Evolutionary conservation across 2,888 invertebrate species (phyloP).

Genomic region (Drosophila recens): DNA sequence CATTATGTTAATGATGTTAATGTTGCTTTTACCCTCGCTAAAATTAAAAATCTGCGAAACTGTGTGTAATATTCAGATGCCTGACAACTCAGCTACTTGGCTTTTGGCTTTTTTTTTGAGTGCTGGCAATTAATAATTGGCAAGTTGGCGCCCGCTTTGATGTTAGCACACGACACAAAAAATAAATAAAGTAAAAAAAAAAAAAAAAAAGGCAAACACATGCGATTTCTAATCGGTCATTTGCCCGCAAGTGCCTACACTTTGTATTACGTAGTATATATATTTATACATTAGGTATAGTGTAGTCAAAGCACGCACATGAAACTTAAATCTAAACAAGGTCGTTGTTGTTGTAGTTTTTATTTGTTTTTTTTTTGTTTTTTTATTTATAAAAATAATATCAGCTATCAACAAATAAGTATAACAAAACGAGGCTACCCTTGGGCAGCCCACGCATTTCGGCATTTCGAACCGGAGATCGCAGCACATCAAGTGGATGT

Average conservation of each 20-base stretch:
- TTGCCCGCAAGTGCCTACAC: slow-evolving; percentile 55
- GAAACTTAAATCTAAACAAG: slow-evolving; percentile 64
- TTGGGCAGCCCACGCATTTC: slow-evolving; percentile 51
- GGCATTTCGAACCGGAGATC: slow-evolving; percentile 7
- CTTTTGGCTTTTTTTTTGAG: slow-evolving; percentile 15
- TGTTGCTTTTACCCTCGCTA: slow-evolving; percentile 1
- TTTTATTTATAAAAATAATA: slow-evolving; percentile 27
- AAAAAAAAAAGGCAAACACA: slow-evolving; percentile 29
- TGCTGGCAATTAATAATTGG: slow-evolving; percentile 59
- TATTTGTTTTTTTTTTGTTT: slow-evolving; percentile 13
- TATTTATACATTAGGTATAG: slow-evolving; percentile 3
- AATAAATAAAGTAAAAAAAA: background rate
- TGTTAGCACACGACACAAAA: slow-evolving; percentile 30
- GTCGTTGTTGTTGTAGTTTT: slow-evolving; percentile 48
- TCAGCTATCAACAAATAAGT: slow-evolving; percentile 20
- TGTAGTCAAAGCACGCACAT: slow-evolving; percentile 50
- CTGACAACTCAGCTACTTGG: slow-evolving; percentile 18
- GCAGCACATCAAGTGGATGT: slow-evolving; percentile 45
- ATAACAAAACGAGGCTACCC: slow-evolving; percentile 43
- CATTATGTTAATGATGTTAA: slow-evolving; percentile 8
- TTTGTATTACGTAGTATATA: slow-evolving; percentile 17
- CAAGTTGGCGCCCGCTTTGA: slow-evolving; percentile 64
- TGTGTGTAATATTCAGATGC: slow-evolving; percentile 36
- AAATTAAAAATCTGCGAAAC: slow-evolving; percentile 15
- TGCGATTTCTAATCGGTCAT: slow-evolving; percentile 78